These are phyloP conservation scores for Platalea minor DNA, from an alignment of 2,797 vertebrate genomes.

Conservation along the genomic window DNA sequence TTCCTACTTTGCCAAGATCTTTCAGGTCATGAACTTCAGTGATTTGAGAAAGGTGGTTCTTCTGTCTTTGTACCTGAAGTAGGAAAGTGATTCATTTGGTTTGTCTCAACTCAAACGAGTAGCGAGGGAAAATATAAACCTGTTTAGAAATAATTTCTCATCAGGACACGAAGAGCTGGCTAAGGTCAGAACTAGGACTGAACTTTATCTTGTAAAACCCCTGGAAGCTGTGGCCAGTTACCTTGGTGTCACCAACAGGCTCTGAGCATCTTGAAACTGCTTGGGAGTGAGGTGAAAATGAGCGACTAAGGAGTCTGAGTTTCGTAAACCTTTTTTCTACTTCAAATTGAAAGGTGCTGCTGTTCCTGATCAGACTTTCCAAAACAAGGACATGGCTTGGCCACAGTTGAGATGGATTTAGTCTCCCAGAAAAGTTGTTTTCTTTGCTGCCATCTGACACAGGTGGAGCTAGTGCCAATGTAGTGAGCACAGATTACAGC, in stretches of 20 bases:
- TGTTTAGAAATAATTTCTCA: slow-evolving; percentile 3
- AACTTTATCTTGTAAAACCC: background rate
- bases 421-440: slow-evolving; percentile 61
- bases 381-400: slow-evolving; percentile 19
- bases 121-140: background rate
- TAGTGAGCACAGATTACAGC: background rate
- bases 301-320: background rate
- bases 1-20: background rate
- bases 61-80: background rate
- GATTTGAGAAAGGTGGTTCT: background rate
- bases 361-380: background rate
- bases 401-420: slow-evolving; percentile 35
- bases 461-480: slow-evolving; percentile 20
- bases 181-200: background rate
- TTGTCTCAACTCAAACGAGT: background rate
- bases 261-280: background rate
- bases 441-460: slow-evolving; percentile 53
- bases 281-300: background rate
- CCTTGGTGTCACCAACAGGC: background rate
- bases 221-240: background rate
- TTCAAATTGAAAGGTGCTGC: background rate
- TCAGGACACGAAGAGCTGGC: background rate
- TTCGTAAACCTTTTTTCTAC: background rate
- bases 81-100: background rate
- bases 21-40: background rate